Evolutionary conservation across 2,888 invertebrate species (phyloP).

Genomic region (Parochlus steinenii): DNA sequence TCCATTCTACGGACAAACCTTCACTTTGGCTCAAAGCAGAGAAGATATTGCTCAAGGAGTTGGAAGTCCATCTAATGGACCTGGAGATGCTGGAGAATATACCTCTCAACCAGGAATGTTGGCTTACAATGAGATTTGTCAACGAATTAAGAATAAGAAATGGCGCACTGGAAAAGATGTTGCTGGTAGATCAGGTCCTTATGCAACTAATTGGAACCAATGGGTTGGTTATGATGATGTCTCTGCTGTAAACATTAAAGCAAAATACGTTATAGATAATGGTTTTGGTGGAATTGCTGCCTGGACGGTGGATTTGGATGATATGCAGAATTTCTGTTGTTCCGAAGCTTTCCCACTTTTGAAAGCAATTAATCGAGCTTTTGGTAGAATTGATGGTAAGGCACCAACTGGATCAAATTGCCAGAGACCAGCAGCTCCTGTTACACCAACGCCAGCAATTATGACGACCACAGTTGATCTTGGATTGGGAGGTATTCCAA

Average conservation of each 20-base stretch:
- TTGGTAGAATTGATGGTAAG: constrained; percentile 42
- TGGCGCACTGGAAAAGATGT: constrained; percentile 48
- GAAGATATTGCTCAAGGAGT: constrained; percentile 30
- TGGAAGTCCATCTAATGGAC: constrained; percentile 49
- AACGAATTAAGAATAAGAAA: constrained; percentile 45
- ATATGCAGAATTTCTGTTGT: constrained; percentile 74
- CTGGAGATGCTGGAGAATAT: constrained; percentile 64
- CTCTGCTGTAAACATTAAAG: constrained; percentile 58
- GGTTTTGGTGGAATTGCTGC: constrained; percentile 69
- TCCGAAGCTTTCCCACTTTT: constrained; percentile 61
- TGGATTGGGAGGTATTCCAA: constrained; percentile 23
- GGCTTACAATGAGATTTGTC: constrained; percentile 73
- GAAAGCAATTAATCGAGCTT: constrained; percentile 56
- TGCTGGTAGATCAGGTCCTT: constrained; percentile 46
- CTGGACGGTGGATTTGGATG: constrained; percentile 80
- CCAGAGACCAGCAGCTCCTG: constrained; percentile 49
- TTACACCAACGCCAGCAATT: constrained; percentile 59
- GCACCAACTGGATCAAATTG: constrained; percentile 42
- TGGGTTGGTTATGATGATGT: constrained; percentile 85
- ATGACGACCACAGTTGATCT: constrained; percentile 51
- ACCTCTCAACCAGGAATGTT: constrained; percentile 79
- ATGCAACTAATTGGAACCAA: constrained; percentile 60
- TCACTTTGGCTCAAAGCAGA: constrained; percentile 36
- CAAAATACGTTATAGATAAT: constrained; percentile 51
- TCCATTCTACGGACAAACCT: constrained; percentile 80